Evolutionary conservation across 1,140 invertebrate species (phyloP), one percentile per base, ranked within the genome.

Genomic region (Calycopis cecrops): DNA sequence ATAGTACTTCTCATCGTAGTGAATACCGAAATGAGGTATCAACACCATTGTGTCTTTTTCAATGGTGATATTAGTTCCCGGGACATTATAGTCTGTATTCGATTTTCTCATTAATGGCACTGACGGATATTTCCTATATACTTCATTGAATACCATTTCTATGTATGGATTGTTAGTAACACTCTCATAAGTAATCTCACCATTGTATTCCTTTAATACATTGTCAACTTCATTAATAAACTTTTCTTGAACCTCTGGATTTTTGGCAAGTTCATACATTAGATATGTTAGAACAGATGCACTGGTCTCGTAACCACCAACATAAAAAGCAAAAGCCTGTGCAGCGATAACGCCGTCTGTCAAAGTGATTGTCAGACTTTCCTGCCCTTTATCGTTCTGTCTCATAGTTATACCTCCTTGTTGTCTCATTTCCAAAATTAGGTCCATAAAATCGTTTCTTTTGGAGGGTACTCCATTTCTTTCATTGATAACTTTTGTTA

Each of bases 101-200:
- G 67, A 0, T 85, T 69, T 55, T 35, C 52, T 47, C 14, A 35
- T 17, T 34, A 55, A 7, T 4, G 16, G 42, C 37, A 88, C 84
- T 0, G 90, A 83, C 2, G 91, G 88, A 66, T 91, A 90, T 55
- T 88, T 81, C 2, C 92, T 76, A 38, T 92, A 69, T 3, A 91
- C 91, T 79, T 91, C 64, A 52, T 60, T 52, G 6, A 66, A 57
- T 9, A 61, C 57, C 33, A 37, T 59, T 12, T 59, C 56, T 12
- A 88, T 62, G 53, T 88, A 90, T 8, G 53, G 69, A 49, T 90
- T 64, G 14, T 88, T 76, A 16, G 63, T 70, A 0, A 90, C 55
- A 4, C 61, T 52, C 7, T 89, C 87, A 11, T 59, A 65, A 0
- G 71, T 79, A n/a, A 88, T 12, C 54, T 81, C 49, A 4, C 76